A percentile compares a stretch with the other conserved stretches of the same genome.
These are phyloP conservation scores for Leptinotarsa tumamoca DNA, from an alignment of 2,888 invertebrate genomes.

Conservation along the genomic window DNA sequence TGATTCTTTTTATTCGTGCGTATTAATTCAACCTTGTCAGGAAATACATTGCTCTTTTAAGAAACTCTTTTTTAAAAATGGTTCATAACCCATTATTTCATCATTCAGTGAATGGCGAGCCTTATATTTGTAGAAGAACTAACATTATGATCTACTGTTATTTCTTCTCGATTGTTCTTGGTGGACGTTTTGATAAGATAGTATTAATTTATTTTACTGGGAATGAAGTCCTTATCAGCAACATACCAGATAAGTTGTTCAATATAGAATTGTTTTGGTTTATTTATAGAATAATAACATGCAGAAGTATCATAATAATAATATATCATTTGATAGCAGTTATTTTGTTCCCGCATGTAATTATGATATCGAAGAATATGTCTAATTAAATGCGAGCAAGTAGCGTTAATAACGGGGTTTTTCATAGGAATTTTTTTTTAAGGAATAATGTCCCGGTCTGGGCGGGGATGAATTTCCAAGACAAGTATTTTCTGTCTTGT, in stretches of 20 bases:
- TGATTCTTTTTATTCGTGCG: no score
- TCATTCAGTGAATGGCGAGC: background rate
- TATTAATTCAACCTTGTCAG: no score
- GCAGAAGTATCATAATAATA: background rate
- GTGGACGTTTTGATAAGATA: constrained; percentile 6
- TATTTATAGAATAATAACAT: constrained; percentile 13
- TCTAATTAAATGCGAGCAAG: constrained; percentile 1
- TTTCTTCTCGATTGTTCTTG: constrained; percentile 13
- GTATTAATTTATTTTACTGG: background rate
- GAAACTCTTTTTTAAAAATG: no score
- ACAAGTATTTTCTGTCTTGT: no score
- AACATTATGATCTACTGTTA: background rate
- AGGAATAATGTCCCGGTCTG: no score
- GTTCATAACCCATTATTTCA: background rate
- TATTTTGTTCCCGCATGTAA: background rate
- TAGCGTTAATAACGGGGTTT: background rate
- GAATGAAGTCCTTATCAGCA: constrained; percentile 21
- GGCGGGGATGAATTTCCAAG: no score
- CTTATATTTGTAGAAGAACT: background rate
- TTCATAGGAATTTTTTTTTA: background rate
- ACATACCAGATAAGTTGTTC: constrained; percentile 1
- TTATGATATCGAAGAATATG: background rate
- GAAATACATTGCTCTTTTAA: no score
- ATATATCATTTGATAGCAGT: background rate
- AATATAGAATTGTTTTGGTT: constrained; percentile 17